A percentile compares a stretch with the other conserved stretches of the same genome.
These are phyloP conservation scores for Nautilus pompilius DNA, from an alignment of 1,140 invertebrate species.

Conservation along the genomic window DNA sequence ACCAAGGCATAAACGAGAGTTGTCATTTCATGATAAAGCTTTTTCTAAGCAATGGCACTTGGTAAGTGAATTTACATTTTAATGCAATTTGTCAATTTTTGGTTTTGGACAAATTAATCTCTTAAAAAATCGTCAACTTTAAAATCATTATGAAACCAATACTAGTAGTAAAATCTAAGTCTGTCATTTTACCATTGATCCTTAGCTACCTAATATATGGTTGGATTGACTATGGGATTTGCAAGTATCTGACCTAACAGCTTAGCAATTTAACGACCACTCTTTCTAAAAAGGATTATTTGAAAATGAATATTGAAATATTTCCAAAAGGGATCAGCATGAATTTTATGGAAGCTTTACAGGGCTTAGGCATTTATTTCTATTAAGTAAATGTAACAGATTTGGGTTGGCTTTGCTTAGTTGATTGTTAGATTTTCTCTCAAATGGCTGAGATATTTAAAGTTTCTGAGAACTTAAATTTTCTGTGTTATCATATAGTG, in stretches of 20 bases:
- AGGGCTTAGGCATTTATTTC: no score
- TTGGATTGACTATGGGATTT: not conserved
- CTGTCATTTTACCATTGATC: not conserved
- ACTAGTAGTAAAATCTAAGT: not conserved
- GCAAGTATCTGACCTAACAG: not conserved
- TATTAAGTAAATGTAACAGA: no score
- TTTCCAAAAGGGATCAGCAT: no score
- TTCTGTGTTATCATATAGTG: no score
- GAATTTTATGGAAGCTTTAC: no score
- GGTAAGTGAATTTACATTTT: constrained; percentile 20
- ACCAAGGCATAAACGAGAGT: constrained; percentile 24
- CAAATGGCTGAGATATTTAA: no score
- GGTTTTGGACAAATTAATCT: not conserved
- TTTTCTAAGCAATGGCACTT: constrained; percentile 50
- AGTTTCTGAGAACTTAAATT: no score
- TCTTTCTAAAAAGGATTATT: no score
- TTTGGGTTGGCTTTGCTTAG: no score
- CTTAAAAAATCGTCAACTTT: not conserved
- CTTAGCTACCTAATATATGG: not conserved
- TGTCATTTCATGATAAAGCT: constrained; percentile 38
- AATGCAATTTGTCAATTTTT: not conserved
- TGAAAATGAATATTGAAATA: no score
- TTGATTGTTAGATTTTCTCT: no score
- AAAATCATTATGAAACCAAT: not conserved
- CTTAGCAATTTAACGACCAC: not conserved